A percentile compares a stretch with the other conserved stretches of the same genome.
phyloP scores from a whole-genome alignment of 2,113 vertebrate genomes.

The Hippolais icterina region DNA sequence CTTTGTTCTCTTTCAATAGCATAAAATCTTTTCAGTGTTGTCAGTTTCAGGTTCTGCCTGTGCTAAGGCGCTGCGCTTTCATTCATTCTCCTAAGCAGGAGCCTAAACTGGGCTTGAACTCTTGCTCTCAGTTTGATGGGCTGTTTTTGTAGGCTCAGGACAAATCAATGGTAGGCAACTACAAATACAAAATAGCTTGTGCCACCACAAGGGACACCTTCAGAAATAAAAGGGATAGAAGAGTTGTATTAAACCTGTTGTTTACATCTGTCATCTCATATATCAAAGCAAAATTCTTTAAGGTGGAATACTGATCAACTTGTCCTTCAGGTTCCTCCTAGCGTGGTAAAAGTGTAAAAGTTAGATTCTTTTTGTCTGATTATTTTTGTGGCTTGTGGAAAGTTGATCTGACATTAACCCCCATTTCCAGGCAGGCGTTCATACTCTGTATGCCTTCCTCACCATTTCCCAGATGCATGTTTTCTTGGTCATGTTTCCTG shows the following conservation, averaged over 20 bases:
- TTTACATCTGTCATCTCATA: neutral
- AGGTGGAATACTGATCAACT: neutral
- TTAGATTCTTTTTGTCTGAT: neutral
- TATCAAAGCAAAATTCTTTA: neutral
- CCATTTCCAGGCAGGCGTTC: neutral
- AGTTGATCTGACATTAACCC: neutral
- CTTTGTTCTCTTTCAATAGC: neutral
- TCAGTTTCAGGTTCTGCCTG: neutral
- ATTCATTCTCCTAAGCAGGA: neutral
- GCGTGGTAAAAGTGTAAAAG: neutral
- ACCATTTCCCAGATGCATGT: neutral
- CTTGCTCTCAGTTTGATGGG: neutral
- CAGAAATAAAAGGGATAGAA: neutral
- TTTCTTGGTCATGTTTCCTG: neutral
- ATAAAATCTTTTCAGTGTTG: neutral
- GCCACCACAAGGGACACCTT: neutral
- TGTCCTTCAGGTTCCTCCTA: neutral
- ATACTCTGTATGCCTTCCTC: neutral
- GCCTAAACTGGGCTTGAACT: neutral
- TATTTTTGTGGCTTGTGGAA: neutral
- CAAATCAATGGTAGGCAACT: neutral
- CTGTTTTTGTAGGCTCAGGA: neutral
- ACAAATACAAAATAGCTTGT: neutral
- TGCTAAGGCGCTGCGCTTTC: neutral
- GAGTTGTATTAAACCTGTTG: neutral